Base-by-base conservation (phyloP, 2,113 vertebrate genomes). In the Microcebus griseorufus region DNA sequence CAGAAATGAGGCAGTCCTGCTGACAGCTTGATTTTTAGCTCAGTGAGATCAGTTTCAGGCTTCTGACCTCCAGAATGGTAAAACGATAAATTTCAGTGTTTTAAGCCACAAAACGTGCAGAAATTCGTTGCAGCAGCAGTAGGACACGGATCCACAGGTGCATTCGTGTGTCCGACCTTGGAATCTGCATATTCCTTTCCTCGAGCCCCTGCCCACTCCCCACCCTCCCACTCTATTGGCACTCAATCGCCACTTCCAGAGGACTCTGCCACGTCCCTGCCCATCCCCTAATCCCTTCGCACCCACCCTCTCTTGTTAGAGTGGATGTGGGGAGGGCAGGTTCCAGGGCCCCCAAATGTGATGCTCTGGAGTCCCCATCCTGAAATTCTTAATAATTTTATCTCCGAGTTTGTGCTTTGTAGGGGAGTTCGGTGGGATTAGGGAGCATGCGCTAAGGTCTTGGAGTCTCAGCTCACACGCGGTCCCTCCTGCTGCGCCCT, bases 311-410 rank as follows among this genome's bases (percentile, higher is more conserved):
- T 48, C 20, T 78, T 53, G 12, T 7, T 12, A 39, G 45, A 34
- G 51, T 25, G 70, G 51, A 18, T 3, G 1, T 9, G 3, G 69
- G 25, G 3, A 22, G 13, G 29, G 27, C 17, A 1, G 4, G n/a
- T 70, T 42, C 58, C 42, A 1, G 0, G 4, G 22, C 53, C 3
- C 42, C 42, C 42, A 7, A 18, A 1, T 20, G 4, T 9, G 3
- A 34, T 2, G 45, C 45, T 39, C 48, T n/a, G 37, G 42, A 75
- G 32, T 51, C n/a, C 67, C 37, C 34, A 34, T 37, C 78, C 45
- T 34, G 13, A 79, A 32, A 83, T 72, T 25, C 78, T 75, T 16
- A 20, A 22, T 42, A 10, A 34, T 55, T 34, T 37, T 64, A 34
- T 55, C 53, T 70, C 18, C 64, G 42, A 53, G 20, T 13, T 12